phyloP scores from a whole-genome alignment of 2,888 invertebrate species.

The Gryllus longicercus region DNA sequence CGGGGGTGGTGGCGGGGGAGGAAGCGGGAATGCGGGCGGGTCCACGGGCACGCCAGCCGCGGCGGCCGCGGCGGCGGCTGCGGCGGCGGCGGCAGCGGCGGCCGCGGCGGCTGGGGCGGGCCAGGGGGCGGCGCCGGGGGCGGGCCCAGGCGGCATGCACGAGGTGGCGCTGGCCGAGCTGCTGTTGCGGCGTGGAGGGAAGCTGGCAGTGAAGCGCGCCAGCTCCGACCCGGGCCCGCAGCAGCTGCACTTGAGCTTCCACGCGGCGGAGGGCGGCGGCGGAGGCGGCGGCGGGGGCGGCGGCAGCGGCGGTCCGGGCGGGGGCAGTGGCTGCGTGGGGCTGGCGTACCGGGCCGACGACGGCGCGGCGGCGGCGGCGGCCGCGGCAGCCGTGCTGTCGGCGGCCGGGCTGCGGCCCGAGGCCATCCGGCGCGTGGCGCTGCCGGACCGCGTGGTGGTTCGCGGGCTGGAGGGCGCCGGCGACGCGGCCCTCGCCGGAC shows the following conservation, averaged over 20 bases:
- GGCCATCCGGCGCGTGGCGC: neutral
- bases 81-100: slow-evolving; percentile 50
- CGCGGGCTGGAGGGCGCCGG: slow-evolving; percentile 4
- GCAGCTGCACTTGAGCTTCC: slow-evolving; percentile 57
- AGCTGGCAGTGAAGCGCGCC: slow-evolving; percentile 63
- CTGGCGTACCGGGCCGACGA: neutral
- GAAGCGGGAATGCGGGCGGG: slow-evolving; percentile 71
- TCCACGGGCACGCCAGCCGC: slow-evolving; percentile 65
- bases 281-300: neutral
- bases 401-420: neutral
- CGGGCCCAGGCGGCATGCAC: slow-evolving; percentile 54
- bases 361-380: neutral
- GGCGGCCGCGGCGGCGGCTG: slow-evolving; percentile 45
- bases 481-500: slow-evolving; percentile 5
- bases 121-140: slow-evolving; percentile 69
- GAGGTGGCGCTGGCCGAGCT: slow-evolving; percentile 71
- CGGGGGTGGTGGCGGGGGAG: slow-evolving; percentile 42
- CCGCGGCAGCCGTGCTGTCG: neutral
- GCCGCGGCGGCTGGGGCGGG: slow-evolving; percentile 71
- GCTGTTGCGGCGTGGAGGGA: slow-evolving; percentile 65
- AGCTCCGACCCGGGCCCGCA: slow-evolving; percentile 64
- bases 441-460: neutral
- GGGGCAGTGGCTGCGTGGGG: neutral
- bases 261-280: slow-evolving; percentile 42
- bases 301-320: neutral